Evolutionary conservation across 2,888 invertebrate species (phyloP), one percentile per base, ranked within the genome.

Genomic region (Cyrtodaria siliqua): DNA sequence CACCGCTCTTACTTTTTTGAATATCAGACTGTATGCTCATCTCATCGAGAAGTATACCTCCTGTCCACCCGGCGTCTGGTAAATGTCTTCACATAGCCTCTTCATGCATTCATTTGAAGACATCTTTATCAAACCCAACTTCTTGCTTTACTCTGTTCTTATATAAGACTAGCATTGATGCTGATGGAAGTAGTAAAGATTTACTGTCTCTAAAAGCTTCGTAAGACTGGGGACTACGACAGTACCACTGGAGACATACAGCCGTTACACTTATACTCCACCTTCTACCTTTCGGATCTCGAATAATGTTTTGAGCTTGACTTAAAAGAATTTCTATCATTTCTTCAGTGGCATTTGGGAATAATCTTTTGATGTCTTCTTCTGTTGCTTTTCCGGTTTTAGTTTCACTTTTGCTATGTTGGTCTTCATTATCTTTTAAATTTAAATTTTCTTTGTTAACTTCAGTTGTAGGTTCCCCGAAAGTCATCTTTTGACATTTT

Each of bases 11-110:
- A 18, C 18, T 27, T 0, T 80, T 60, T 50, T 79, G 79, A 2
- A 85, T 23, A 40, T 83, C 79, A 8, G 71, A 49, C 24, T 85
- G 83, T 14, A 82, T 80, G 2, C 68, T 50, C 82, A 84, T 84
- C 60, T 80, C 80, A 53, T 82, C 84, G 0, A 79, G 14, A 6
- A 85, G 56, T 1, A 85, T 60, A 0, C 83, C 79, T 18, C 79
- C 81, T 9, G 26, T 38, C 50, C 56, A 74, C 1, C 73, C 81
- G 23, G 79, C 57, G 16, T 24, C 20, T 1, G 64, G 69, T 24
- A 82, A 47, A 3, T 70, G 27, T 20, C 55, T 50, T 38, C 68
- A 44, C 27, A 49, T 57, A 4, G 79, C 84, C 40, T 84, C 79
- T 16, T 57, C 16, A 49, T 49, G n/a, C 85, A 83, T 83, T 83